Evolutionary conservation across 2,888 invertebrate species (phyloP), one percentile per base, ranked within the genome.

Genomic region (Sepiola atlantica): DNA sequence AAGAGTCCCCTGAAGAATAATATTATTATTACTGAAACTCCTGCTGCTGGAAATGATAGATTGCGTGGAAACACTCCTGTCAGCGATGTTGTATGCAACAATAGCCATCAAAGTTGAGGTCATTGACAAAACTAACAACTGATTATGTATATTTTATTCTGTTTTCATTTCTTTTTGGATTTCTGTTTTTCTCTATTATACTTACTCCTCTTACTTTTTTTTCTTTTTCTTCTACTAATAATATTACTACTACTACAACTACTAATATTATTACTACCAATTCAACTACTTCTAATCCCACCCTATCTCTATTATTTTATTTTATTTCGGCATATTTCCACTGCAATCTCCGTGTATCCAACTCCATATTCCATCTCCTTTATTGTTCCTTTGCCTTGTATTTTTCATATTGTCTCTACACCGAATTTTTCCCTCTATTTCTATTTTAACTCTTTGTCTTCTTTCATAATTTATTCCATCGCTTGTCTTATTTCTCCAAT

Each of bases 321-420:
- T 61, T 24, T 61, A 4, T 61, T 21, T 8, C 20, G 20, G 21
- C 61, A 61, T 4, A 61, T 61, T 61, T 28, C 28, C 61, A 28
- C 3, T 61, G 10, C 12, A 45, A 28, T 61, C 21, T 28, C 1
- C 10, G 2, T 24, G 1, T 61, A 24, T 61, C 2, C 45, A 45
- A n/a, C 32, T 77, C n/a, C 28, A 61, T 2, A 14, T 77, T 12
- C 16, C 18, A n/a, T 14, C 10, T 28, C 2, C 12, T n/a, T 77
- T n/a, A 1, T n/a, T 77, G 14, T 0, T n/a, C n/a, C n/a, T 1
- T 1, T 77, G 16, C n/a, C 16, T 1, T 12, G n/a, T 16, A 0
- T 32, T 32, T n/a, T 77, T 20, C 14, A 12, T 12, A 16, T 12
- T 16, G 4, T n/a, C 32, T 77, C 1, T n/a, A 10, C 2, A 28